phyloP scores from a whole-genome alignment of 2,888 invertebrate genomes.

The Argyra leucocephala region DNA sequence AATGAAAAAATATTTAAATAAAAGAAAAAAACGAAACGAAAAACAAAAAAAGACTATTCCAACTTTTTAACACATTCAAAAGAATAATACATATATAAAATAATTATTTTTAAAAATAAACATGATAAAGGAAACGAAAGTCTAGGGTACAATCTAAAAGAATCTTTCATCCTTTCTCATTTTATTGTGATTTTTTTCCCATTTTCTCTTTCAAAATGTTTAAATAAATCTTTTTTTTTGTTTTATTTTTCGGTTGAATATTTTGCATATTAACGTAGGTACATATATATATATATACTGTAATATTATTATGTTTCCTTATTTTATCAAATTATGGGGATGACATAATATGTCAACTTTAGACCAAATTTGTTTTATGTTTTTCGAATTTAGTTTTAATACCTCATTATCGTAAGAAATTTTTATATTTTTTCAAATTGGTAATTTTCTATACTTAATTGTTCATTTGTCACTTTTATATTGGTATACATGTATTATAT shows the following conservation, averaged over 20 bases:
- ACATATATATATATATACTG: not conserved
- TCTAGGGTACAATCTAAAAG: not conserved
- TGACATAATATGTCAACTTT: slow-evolving; percentile 1
- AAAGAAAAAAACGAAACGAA: not conserved
- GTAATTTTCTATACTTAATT: not conserved
- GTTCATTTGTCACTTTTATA: not conserved
- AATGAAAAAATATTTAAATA: not conserved
- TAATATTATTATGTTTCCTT: not conserved
- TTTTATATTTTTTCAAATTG: not conserved
- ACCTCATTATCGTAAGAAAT: not conserved
- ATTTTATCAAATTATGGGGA: not conserved
- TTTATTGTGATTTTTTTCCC: not conserved
- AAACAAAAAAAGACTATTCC: too few species aligned
- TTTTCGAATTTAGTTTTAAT: not conserved
- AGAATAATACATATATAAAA: too few species aligned
- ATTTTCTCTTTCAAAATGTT: not conserved
- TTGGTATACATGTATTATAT: too few species aligned
- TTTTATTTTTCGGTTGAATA: not conserved
- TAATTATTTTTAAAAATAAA: too few species aligned
- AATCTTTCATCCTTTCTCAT: not conserved
- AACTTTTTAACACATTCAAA: too few species aligned
- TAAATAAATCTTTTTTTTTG: not conserved
- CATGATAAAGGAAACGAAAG: not conserved
- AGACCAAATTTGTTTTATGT: not conserved
- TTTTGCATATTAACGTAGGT: not conserved